phyloP scores from a whole-genome alignment of 92 coral and sea anemone species.

The Zoanthus solanderi region DNA sequence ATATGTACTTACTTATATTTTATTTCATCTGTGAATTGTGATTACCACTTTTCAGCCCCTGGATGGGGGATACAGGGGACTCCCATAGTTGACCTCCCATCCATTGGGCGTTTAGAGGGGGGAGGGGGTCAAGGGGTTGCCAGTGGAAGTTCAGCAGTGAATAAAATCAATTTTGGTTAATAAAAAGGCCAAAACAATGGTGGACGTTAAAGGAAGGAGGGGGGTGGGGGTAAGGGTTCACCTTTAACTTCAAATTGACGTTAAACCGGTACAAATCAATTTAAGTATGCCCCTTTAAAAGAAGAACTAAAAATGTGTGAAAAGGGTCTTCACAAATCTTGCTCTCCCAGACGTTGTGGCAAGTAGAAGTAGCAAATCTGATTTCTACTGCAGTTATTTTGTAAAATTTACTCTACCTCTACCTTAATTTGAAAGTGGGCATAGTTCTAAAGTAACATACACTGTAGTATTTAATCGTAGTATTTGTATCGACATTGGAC shows the following conservation, averaged over 20 bases:
- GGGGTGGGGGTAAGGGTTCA: background rate
- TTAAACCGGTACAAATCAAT: background rate
- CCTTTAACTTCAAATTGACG: background rate
- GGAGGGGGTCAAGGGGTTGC: conserved; percentile 13
- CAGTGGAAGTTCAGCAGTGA: conserved; percentile 2
- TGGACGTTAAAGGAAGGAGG: conserved; percentile 8
- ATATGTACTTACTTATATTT: background rate
- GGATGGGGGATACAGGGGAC: conserved; percentile 6
- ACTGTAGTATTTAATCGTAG: conserved; percentile 12
- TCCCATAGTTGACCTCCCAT: background rate
- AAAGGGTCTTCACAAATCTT: background rate
- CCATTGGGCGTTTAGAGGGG: conserved; percentile 14
- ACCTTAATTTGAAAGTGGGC: conserved; percentile 14
- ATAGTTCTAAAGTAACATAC: conserved; percentile 9
- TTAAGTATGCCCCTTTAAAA: background rate
- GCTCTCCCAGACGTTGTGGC: conserved; percentile 2
- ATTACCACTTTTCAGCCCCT: conserved; percentile 15
- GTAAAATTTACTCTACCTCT: conserved; percentile 9
- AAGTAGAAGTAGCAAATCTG: conserved; percentile 10
- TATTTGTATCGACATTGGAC: conserved; percentile 7
- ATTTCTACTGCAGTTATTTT: conserved; percentile 6
- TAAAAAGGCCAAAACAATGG: background rate
- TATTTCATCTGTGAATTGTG: conserved; percentile 4
- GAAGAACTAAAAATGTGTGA: background rate
- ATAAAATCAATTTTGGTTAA: conserved; percentile 4